Conservation (phyloP, 2,888 invertebrate species). For the Standfussiana lucernea region DNA sequence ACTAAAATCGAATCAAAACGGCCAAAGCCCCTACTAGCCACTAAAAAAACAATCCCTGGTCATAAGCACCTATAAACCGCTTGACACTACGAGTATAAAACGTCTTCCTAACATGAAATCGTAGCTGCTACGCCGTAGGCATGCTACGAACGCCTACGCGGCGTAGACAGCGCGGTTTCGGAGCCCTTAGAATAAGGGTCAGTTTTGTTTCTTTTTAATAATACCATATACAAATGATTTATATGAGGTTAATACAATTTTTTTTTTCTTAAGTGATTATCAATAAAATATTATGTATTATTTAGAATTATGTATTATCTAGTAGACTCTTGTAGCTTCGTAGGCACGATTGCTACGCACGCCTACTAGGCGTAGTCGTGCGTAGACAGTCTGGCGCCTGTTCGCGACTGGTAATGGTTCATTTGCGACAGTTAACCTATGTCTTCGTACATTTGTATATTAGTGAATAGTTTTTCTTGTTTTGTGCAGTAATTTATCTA, state of each 20-base stretch:
- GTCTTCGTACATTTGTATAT: slow-evolving; percentile 13
- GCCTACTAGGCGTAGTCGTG: background rate
- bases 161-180: slow-evolving; percentile 53
- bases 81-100: slow-evolving; percentile 33
- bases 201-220: background rate
- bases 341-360: slow-evolving; percentile 28
- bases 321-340: slow-evolving; percentile 13
- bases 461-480: background rate
- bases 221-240: background rate
- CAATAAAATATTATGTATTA: background rate
- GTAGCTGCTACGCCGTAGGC: slow-evolving; percentile 55
- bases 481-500: background rate
- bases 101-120: slow-evolving; percentile 26
- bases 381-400: slow-evolving; percentile 41
- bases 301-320: background rate
- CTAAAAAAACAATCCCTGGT: slow-evolving; percentile 32
- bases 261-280: background rate
- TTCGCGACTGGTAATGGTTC: slow-evolving; percentile 18
- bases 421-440: slow-evolving; percentile 16
- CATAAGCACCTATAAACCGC: slow-evolving; percentile 34
- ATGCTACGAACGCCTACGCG: slow-evolving; percentile 63
- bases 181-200: slow-evolving; percentile 7
- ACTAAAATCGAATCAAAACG: background rate
- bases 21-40: background rate
- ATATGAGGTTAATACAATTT: background rate